Conservation (phyloP, 2,888 invertebrate species). For the Acrobeloides nanus region DNA sequence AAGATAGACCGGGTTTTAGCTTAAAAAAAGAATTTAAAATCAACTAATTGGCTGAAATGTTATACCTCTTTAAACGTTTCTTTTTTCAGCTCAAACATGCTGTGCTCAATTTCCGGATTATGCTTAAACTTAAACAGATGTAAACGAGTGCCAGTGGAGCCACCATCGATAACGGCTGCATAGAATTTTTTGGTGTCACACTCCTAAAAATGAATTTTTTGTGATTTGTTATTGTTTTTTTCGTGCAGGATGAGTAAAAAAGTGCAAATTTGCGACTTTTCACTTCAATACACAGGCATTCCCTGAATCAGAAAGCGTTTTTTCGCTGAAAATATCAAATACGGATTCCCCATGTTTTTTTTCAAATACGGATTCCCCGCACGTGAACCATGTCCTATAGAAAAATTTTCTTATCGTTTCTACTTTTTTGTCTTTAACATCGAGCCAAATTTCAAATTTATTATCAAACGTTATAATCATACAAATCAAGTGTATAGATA, state of each 20-base stretch:
- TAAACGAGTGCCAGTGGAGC: slow-evolving; percentile 52
- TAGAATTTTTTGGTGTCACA: slow-evolving; percentile 32
- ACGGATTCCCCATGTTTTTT: slow-evolving; percentile 1
- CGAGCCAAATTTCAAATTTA: too few relatives aligned
- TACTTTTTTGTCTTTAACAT: too few relatives aligned
- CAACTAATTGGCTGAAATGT: neutral
- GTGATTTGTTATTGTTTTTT: too few relatives aligned
- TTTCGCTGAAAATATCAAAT: slow-evolving; percentile 4
- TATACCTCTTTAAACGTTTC: slow-evolving; percentile 69
- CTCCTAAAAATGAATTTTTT: slow-evolving; percentile 23
- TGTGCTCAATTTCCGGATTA: slow-evolving; percentile 17
- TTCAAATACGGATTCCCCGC: too few relatives aligned
- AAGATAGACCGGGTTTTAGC: slow-evolving; percentile 81
- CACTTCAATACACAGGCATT: too few relatives aligned
- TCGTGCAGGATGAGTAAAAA: too few relatives aligned
- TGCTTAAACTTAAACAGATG: slow-evolving; percentile 49
- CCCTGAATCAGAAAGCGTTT: too few relatives aligned
- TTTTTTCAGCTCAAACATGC: slow-evolving; percentile 67
- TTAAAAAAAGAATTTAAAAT: slow-evolving; percentile 17
- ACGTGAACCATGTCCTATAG: too few relatives aligned
- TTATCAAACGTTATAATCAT: too few relatives aligned
- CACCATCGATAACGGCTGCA: slow-evolving; percentile 52
- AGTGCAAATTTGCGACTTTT: too few relatives aligned
- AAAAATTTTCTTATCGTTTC: too few relatives aligned
- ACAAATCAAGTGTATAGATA: too few relatives aligned